These are phyloP conservation scores for Haemorhous mexicanus DNA, from an alignment of 2,113 vertebrate species.

Conservation along the genomic window DNA sequence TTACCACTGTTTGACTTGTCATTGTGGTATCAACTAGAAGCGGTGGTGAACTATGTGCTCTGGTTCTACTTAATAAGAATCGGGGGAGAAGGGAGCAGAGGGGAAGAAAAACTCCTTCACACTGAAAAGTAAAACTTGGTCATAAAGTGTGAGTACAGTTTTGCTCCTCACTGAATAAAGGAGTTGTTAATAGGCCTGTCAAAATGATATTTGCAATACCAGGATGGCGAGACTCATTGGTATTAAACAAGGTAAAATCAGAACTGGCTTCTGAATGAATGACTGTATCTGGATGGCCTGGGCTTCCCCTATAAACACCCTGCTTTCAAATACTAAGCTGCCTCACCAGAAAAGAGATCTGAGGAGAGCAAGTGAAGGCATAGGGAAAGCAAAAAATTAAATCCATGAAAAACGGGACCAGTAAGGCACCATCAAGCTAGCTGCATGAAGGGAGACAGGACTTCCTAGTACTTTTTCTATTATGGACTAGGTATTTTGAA, in stretches of 20 bases:
- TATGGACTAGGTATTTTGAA: background rate
- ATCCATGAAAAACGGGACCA: background rate
- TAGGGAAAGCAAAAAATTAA: background rate
- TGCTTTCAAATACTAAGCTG: background rate
- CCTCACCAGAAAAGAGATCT: background rate
- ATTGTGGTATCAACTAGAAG: background rate
- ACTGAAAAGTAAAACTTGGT: background rate
- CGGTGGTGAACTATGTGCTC: background rate
- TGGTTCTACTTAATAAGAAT: background rate
- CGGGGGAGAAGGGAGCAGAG: rapidly evolving
- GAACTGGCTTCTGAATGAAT: background rate
- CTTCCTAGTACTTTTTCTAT: background rate
- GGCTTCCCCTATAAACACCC: background rate
- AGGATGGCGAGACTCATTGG: background rate
- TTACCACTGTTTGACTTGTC: background rate
- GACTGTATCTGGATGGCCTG: background rate
- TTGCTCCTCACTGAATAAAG: background rate
- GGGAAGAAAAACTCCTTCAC: background rate
- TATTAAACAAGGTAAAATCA: background rate
- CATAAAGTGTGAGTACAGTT: background rate
- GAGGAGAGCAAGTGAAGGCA: background rate
- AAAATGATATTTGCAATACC: background rate
- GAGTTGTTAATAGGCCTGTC: background rate
- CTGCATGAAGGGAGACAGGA: background rate
- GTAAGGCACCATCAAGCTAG: background rate